Base-by-base conservation (phyloP, 2,888 invertebrate genomes). In the Diplolepis rosae region DNA sequence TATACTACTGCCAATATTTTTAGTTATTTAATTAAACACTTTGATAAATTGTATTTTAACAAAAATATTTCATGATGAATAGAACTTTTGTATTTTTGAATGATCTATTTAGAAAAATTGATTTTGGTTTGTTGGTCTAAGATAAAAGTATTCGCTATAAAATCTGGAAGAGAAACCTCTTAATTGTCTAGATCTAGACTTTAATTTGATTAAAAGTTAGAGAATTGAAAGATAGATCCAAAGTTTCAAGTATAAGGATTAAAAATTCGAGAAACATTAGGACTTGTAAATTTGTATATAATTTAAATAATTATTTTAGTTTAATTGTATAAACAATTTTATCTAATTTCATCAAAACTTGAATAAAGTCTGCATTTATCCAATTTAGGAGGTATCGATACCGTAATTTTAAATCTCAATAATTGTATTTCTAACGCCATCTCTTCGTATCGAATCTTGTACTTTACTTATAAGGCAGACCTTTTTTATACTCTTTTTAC, bases 141-240 rank as follows among this genome's bases (percentile, higher is more conserved):
- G 61, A 42, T 61, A 61, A 39, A 1, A 61, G 39, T 27, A 27
- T 13, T 22, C 22, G 13, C n/a, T 61, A 1, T 35, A n/a, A 13
- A 7, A 9, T 24, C n/a, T 24, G 22, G 7, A 27, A 61, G 22
- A 15, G 5, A 61, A 24, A 6, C 39, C 39, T 61, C 39, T 39
- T 27, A 61, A 39, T 61, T 61, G 22, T 61, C 22, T 48, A 48
- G 48, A 22, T 48, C 48, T 48, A 18, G 48, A 45, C 45, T 56
- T 56, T 11, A 35, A 50, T 56, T 56, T 35, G 32, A 11, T 22
- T 56, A 13, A n/a, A 35, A 32, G 18, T 32, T 18, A 6, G 6
- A 35, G 22, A 35, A 61, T 24, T 18, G 7, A 15, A 39, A 35
- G 24, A 4, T 7, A 39, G 24, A 61, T 24, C 1, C 1, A 39